These are phyloP conservation scores for Ciconia maguari DNA, from an alignment of 2,113 vertebrate species.

Conservation along the genomic window DNA sequence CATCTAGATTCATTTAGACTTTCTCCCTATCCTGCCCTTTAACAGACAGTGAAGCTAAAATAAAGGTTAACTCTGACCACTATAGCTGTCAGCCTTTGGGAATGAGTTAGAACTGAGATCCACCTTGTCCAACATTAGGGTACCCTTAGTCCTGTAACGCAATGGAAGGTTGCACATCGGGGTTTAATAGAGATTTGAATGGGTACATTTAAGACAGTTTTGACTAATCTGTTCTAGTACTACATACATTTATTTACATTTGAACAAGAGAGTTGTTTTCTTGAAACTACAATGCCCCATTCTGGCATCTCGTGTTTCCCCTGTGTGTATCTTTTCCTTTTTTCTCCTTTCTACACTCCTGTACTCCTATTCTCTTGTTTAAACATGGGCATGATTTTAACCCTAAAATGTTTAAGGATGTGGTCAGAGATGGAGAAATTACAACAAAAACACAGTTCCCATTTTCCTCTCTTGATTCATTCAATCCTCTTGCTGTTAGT, in stretches of 20 bases:
- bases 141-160: background rate
- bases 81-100: background rate
- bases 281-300: background rate
- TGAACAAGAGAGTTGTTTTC: background rate
- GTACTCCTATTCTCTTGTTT: background rate
- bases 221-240: background rate
- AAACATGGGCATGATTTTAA: background rate
- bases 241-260: background rate
- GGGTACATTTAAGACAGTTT: background rate
- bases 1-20: background rate
- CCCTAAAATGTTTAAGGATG: background rate
- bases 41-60: background rate
- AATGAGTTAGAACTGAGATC: background rate
- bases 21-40: background rate
- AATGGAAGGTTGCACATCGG: background rate
- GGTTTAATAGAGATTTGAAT: background rate
- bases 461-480: background rate
- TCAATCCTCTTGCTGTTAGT: background rate
- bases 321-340: background rate
- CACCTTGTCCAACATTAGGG: fast-evolving
- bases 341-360: background rate
- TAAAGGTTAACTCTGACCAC: background rate
- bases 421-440: background rate
- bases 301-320: background rate
- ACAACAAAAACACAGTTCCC: fast-evolving